Base-by-base conservation (phyloP, 2,113 vertebrate species). In the Melanerpes aurifrons region DNA sequence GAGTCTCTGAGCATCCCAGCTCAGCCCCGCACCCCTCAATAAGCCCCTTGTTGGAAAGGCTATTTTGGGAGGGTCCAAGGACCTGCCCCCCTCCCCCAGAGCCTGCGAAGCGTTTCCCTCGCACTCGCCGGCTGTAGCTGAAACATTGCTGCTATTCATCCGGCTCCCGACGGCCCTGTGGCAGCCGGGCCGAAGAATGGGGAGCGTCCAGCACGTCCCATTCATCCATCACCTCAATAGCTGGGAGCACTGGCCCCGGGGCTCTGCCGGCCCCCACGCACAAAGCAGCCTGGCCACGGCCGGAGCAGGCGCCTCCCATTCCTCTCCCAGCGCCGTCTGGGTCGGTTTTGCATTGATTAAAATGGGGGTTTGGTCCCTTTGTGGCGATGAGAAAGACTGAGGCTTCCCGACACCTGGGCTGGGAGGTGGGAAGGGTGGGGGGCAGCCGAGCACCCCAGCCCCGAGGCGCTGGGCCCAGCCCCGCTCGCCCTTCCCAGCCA, bases 151-250 rank as follows among this genome's bases (percentile, higher is more conserved):
- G 50, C 89, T 92, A 96, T 97, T 96, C 96, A 97, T 96, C 90
- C 28, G 1, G 64, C 88, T 90, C 86, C 73, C 20, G 15, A 83
- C 69, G 12, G 86, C 94, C 93, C 90, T 93, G 89, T 5, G 3
- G 93, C 68, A 3, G 87, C 83, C 10, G 9, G 66, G 78, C 35
- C 21, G 3, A 89, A 94, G 94, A 95, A 88, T 62, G 53, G 79
- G 87, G 95, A 95, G 94, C 76, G 68, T 95, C 93, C 92, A 6
- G 92, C 97, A 87, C 74, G 82, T 95, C 95, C 97, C 95, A 97
- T 98, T 97, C 97, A 96, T 97, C 96, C 63, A 79, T 87, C 87
- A 86, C 90, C 93, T 95, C 95, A 90, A 73, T 89, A 94, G 94
- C 93, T 6, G 64, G 72, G 82, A 92, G 93, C 66, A 8, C 85